phyloP scores from a whole-genome alignment of 2,113 vertebrate genomes.

The Protobothrops mucrosquamatus region DNA sequence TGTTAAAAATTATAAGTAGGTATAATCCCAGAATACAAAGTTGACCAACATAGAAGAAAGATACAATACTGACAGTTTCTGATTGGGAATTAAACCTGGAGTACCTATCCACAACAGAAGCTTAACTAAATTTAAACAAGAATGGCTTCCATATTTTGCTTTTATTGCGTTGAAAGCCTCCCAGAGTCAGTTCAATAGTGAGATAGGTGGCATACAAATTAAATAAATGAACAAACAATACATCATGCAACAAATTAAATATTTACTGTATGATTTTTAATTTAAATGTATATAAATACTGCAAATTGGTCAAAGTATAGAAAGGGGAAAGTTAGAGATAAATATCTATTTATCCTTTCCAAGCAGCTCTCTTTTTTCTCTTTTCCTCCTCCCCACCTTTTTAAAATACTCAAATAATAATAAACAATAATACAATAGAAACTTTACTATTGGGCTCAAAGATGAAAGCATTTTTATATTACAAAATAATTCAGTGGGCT shows the following conservation, averaged over 20 bases:
- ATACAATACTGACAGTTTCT: not conserved
- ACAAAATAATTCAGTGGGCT: not conserved
- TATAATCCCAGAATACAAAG: not conserved
- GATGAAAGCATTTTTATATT: not conserved
- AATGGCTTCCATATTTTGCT: not conserved
- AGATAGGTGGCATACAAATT: not conserved
- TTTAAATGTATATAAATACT: not conserved
- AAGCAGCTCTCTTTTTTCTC: not conserved
- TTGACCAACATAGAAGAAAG: not conserved
- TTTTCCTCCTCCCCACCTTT: not conserved
- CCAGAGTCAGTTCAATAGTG: not conserved
- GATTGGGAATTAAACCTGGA: not conserved
- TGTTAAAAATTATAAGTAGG: not conserved
- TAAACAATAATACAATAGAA: not conserved
- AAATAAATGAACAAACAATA: not conserved
- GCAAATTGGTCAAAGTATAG: not conserved
- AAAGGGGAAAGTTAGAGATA: not conserved
- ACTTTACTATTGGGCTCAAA: not conserved
- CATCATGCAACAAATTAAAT: not conserved
- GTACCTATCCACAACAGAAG: not conserved
- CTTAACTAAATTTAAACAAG: not conserved
- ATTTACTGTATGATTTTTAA: not conserved
- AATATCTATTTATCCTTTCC: not conserved
- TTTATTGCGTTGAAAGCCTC: not conserved
- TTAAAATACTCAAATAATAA: not conserved